Evolutionary conservation across 2,113 vertebrate species (phyloP).

Genomic region (Mixornis gularis): DNA sequence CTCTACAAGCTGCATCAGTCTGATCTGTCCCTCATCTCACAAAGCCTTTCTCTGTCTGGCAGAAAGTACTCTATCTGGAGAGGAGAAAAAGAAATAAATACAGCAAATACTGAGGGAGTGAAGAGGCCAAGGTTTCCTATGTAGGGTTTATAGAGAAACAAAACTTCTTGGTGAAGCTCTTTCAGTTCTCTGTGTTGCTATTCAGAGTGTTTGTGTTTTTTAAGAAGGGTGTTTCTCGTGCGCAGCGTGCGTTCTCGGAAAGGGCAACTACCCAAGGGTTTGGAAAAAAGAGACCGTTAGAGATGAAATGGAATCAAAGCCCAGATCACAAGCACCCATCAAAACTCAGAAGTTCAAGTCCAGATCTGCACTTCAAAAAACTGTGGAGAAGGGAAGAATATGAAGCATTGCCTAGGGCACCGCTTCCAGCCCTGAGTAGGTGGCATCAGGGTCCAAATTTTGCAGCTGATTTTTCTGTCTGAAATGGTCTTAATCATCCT

Average conservation of each 20-base stretch:
- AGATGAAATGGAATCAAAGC: background rate
- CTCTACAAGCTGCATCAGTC: background rate
- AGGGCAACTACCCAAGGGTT: background rate
- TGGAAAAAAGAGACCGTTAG: background rate
- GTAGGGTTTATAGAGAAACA: slow-evolving; percentile 20
- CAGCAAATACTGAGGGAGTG: background rate
- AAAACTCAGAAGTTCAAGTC: background rate
- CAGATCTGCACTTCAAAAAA: background rate
- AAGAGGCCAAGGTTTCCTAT: slow-evolving; percentile 12
- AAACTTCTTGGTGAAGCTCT: slow-evolving; percentile 25
- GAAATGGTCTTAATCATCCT: background rate
- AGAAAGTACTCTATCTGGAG: slow-evolving; percentile 16
- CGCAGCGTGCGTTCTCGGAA: background rate
- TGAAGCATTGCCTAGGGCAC: background rate
- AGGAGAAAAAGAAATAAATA: slow-evolving; percentile 59
- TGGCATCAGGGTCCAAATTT: background rate
- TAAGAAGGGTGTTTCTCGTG: slow-evolving; percentile 18
- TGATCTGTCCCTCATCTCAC: background rate
- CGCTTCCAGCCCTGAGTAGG: background rate
- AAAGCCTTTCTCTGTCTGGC: slow-evolving; percentile 43
- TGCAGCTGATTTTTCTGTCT: background rate
- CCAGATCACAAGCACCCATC: background rate
- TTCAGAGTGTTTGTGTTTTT: slow-evolving; percentile 36
- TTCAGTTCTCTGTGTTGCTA: slow-evolving; percentile 19
- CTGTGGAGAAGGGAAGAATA: background rate